Evolutionary conservation across 1,140 invertebrate species (phyloP), one percentile per base, ranked within the genome.

Genomic region (Stegodyphus mimosarum): DNA sequence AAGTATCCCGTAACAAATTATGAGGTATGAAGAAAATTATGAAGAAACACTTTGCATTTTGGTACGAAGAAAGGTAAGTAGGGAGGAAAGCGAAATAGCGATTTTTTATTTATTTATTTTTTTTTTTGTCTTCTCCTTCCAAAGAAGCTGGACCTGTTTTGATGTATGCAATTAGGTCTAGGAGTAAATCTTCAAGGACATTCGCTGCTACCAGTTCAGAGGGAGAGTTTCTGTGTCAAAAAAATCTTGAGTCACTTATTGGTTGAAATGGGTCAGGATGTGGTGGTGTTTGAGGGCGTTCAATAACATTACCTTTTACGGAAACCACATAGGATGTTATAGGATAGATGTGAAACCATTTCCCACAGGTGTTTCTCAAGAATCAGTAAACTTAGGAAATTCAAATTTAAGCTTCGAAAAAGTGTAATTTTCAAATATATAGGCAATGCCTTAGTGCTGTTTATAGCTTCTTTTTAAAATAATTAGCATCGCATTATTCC

Each of bases 81-180:
- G 64, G 7, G 64, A 67, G n/a, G n/a, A 67, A 67, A 33, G 33
- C 33, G 33, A 33, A 33, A 33, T 1, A 33, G 33, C 33, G 33
- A 33, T 33, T 33, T 33, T 33, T 33, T 33, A n/a, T n/a, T n/a
- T n/a, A n/a, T 33, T 33, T 33, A 1, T 53, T 69, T 13, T 5
- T 15, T 70, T 70, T 33, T 18, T 53, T 55, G 51, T 79, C 48
- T 63, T 18, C 64, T 49, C 18, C 72, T 81, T 72, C 13, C 11
- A 74, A 83, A 83, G 71, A 67, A 11, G 80, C 69, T 53, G 51
- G 70, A 83, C 80, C 80, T 83, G 80, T 83, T 83, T 74, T 83
- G 70, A 83, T 74, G 71, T 60, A 83, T 83, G 80, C 80, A 83
- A 83, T 83, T 83, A 74, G 71, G 80, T 51, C 71, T 83, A 15